Base-by-base conservation (phyloP, 2,113 vertebrate species). In the Scatophagus argus region DNA sequence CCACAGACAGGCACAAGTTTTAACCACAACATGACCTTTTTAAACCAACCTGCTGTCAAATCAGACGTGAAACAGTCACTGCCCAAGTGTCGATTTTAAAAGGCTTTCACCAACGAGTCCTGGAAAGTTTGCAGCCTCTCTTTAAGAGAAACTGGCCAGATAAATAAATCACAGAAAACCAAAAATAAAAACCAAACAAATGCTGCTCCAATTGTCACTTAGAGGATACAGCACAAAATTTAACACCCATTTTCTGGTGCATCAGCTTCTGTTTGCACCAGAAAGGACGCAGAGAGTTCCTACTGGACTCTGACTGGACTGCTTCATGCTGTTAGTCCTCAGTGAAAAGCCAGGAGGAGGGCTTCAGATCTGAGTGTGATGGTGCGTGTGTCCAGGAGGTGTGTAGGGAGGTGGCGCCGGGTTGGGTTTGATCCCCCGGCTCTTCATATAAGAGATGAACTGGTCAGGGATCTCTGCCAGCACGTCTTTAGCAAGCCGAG, bases 391-490 rank as follows among this genome's bases (percentile, higher is more conserved):
- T 86, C 94, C 94, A 0, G 94, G 86, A 0, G 95, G 94, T 6
- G 94, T 95, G 88, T 96, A 96, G 1, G 79, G 95, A 44, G 94
- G 97, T 9, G 89, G 95, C 0, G 85, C 94, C 0, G 94, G 96
- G 84, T 89, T 96, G 64, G 93, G 96, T 86, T 85, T 96, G 95
- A 94, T 95, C 80, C 96, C 94, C 14, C 80, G 90, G 54, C 85
- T 95, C 91, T 97, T 97, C 97, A 98, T 98, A 93, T 97, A 98
- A 76, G 96, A 97, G 88, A 98, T 96, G 83, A 98, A 96, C 92
- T 98, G 97, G 83, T 98, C 96, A 0, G 97, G 97, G 81, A 98
- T 97, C 93, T 98, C 97, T 0, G 97, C 97, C 68, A 98, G 95
- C 70, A 98, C 97, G 1, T 98, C 97, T 21, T 96, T 96, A 44